These are phyloP conservation scores for Panurus biarmicus DNA, from an alignment of 2,113 vertebrate genomes.

Conservation along the genomic window DNA sequence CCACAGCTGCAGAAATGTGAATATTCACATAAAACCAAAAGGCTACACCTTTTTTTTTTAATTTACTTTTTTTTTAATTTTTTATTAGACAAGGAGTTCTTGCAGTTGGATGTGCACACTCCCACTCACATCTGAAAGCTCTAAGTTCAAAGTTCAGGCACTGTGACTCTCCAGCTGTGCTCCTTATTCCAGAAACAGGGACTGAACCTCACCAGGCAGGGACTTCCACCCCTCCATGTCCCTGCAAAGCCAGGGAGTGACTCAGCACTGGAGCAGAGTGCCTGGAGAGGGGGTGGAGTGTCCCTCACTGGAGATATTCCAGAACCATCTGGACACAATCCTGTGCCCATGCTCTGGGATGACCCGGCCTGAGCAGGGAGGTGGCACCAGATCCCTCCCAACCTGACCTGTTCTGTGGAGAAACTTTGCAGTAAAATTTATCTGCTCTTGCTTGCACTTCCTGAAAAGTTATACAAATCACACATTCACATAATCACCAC, in stretches of 20 bases:
- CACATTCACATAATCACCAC: accelerated
- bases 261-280: not conserved
- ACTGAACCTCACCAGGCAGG: not conserved
- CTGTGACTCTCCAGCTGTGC: not conserved
- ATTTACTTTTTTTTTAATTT: no score
- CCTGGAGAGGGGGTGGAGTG: not conserved
- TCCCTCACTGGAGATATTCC: not conserved
- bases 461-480: not conserved
- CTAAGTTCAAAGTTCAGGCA: not conserved
- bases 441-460: not conserved
- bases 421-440: not conserved
- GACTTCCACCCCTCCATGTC: accelerated
- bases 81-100: not conserved
- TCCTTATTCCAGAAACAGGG: not conserved
- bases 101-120: not conserved
- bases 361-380: not conserved
- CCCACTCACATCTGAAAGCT: not conserved
- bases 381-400: not conserved
- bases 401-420: not conserved
- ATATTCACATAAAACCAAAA: not conserved
- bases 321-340: not conserved
- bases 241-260: not conserved
- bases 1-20: not conserved
- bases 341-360: not conserved
- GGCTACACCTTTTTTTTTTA: not conserved